Evolutionary conservation across 1,140 invertebrate genomes (phyloP), one percentile per base, ranked within the genome.

Genomic region (Tetragnatha versicolor): DNA sequence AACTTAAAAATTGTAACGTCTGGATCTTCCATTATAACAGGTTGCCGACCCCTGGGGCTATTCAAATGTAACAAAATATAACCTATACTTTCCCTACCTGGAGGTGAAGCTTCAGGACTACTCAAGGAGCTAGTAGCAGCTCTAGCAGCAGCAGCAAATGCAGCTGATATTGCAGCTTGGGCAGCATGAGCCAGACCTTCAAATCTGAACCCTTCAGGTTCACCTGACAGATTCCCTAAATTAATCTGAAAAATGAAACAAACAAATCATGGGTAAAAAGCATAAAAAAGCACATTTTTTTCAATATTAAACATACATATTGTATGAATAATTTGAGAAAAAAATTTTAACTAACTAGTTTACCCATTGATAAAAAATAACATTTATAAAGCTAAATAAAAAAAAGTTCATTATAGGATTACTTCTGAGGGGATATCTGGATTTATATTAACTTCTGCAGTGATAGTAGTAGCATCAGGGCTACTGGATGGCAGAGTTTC

Each of bases 131-230:
- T 17, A 27, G 60, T 22, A 45, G 60, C 60, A 53, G 35, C 47
- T 9, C 60, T 51, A 33, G 73, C 47, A 27, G 73, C 80, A 35
- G 84, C 80, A 29, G 88, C 84, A 33, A 85, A 86, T 66, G 86
- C 87, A 51, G 86, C 88, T 37, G 88, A 83, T 12, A 86, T 86
- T 79, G 86, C 87, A 22, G 86, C 85, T 27, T 83, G 83, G 20
- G 85, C 84, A 66, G 86, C 86, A 77, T 87, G 85, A 10, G 85
- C 84, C 31, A 84, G 31, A 17, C 80, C 72, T 53, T 73, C 82
- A 78, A 75, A 55, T 39, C 68, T n/a, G 42, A 45, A 53, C 4
- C 60, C 4, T 9, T 42, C 68, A 31, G 53, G 27, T 35, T 35
- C 3, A 22, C 12, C 39, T 47, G 39, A 17, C 9, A 5, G 3